Percentiles rank a stretch among this genome's conserved stretches.
Conservation (phyloP, 2,797 vertebrate species). For the Micropoecilia bifurca region DNA sequence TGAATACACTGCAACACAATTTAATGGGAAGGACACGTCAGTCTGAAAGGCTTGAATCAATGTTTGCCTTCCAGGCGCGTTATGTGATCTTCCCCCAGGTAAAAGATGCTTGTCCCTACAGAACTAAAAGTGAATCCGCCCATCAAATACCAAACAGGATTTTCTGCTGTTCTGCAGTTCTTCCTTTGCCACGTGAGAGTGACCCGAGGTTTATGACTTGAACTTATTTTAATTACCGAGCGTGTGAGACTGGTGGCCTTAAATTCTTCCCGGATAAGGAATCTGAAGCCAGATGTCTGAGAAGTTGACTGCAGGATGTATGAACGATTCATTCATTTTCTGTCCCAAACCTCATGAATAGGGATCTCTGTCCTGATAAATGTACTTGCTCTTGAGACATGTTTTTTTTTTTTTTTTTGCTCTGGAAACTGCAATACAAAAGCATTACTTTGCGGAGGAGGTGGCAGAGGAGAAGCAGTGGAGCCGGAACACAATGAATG, state of each 20-base stretch:
- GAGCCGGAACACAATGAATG: slow-evolving; percentile 44
- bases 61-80: slow-evolving; percentile 44
- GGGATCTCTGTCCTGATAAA: slow-evolving; percentile 60
- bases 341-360: slow-evolving; percentile 53
- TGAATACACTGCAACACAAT: slow-evolving; percentile 13
- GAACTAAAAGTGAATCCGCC: slow-evolving; percentile 30
- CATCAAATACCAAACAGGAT: slow-evolving; percentile 17
- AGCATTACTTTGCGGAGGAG: slow-evolving; percentile 2
- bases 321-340: slow-evolving; percentile 50
- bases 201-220: background rate
- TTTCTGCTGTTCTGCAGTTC: slow-evolving; percentile 14
- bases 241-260: slow-evolving; percentile 44
- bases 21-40: slow-evolving; percentile 10
- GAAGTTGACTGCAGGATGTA: slow-evolving; percentile 49
- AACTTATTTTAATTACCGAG: slow-evolving; percentile 25
- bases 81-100: background rate
- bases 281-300: slow-evolving; percentile 28
- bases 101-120: slow-evolving; percentile 17
- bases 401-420: slow-evolving; percentile 1
- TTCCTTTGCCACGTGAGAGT: slow-evolving; percentile 9
- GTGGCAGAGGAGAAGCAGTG: background rate
- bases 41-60: slow-evolving; percentile 22
- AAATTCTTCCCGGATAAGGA: slow-evolving; percentile 33
- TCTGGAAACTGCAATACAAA: slow-evolving; percentile 49
- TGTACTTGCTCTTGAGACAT: slow-evolving; percentile 34